phyloP scores from a whole-genome alignment of 2,113 vertebrate species.

The Ictalurus punctatus region DNA sequence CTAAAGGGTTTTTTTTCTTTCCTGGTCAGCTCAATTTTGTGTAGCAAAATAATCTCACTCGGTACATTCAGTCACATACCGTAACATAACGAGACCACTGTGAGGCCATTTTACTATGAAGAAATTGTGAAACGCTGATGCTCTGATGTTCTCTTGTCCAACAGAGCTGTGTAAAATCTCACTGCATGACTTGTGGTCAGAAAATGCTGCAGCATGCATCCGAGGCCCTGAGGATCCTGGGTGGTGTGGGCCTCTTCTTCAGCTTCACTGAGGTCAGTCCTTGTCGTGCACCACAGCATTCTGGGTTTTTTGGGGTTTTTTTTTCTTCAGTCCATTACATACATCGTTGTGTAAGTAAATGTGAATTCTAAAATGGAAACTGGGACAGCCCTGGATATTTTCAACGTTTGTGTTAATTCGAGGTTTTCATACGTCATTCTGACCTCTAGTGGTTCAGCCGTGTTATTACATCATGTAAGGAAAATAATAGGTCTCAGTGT shows the following conservation, averaged over 20 bases:
- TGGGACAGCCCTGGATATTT: not conserved
- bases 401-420: not conserved
- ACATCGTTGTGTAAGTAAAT: not conserved
- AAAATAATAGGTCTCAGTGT: not conserved
- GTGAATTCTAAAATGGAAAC: not conserved
- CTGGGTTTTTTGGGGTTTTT: not conserved
- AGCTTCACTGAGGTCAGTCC: slow-evolving; percentile 88
- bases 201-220: slow-evolving; percentile 82
- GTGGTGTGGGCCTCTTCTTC: slow-evolving; percentile 91
- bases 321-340: not conserved
- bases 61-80: not conserved
- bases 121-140: not conserved
- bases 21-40: not conserved
- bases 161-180: slow-evolving; percentile 65
- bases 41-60: not conserved
- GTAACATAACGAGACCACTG: not conserved
- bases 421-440: not conserved
- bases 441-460: slow-evolving; percentile 29
- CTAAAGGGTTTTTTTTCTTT: too few species aligned
- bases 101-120: not conserved
- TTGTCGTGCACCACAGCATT: not conserved
- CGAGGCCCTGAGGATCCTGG: slow-evolving; percentile 87
- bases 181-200: slow-evolving; percentile 77
- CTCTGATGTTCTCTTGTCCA: not conserved
- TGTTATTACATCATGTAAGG: not conserved